phyloP scores from a whole-genome alignment of 2,113 vertebrate species.

The Oreochromis tanganicae region DNA sequence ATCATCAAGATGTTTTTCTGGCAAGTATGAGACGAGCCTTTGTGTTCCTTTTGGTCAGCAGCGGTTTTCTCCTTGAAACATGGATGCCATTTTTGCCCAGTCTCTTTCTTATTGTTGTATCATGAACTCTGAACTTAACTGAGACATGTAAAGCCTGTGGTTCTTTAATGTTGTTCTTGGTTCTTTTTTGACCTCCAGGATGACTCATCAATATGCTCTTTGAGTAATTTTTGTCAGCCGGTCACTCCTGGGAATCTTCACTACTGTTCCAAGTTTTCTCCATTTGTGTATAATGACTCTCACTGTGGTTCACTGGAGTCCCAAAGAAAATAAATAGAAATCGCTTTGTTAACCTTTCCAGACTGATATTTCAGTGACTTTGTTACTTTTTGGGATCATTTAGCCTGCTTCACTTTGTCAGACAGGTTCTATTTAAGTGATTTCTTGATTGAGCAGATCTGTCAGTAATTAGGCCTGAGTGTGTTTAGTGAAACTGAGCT shows the following conservation, averaged over 20 bases:
- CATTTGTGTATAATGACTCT: not conserved
- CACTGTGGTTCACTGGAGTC: not conserved
- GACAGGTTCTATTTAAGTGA: not conserved
- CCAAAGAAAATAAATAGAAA: not conserved
- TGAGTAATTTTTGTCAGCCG: not conserved
- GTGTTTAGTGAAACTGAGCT: not conserved
- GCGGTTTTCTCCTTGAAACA: not conserved
- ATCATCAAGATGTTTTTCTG: not conserved
- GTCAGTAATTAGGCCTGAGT: not conserved
- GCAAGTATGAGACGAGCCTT: not conserved
- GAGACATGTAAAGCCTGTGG: not conserved
- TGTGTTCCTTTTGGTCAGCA: not conserved
- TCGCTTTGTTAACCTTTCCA: not conserved
- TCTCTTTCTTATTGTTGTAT: not conserved
- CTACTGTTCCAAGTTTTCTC: not conserved
- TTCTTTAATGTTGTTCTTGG: not conserved
- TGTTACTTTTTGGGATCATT: not conserved
- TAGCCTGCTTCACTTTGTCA: not conserved
- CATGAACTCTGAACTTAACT: not conserved
- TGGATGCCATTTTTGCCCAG: not conserved
- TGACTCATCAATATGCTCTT: rapidly evolving
- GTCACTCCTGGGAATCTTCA: not conserved
- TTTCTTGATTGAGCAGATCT: not conserved
- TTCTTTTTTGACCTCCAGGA: not conserved
- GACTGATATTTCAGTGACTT: not conserved